Conservation (phyloP, 2,797 vertebrate genomes). For the Cossypha niveicapilla region DNA sequence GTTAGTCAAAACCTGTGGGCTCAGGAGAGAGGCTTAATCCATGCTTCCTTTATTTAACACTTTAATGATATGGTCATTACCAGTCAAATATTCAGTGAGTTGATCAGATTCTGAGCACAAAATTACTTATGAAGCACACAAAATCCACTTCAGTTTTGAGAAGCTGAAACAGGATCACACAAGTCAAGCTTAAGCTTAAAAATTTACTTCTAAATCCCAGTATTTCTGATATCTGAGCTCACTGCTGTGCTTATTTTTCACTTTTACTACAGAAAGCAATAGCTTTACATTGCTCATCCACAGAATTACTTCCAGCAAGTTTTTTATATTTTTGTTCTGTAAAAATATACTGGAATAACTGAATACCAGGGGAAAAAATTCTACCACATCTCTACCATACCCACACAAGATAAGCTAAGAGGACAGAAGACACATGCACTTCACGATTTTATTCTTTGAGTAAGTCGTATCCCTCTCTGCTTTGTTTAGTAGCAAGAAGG, state of each 20-base stretch:
- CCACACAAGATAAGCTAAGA: background rate
- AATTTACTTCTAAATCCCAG: background rate
- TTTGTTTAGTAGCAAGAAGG: background rate
- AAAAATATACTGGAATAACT: background rate
- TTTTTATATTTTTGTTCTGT: background rate
- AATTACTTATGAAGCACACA: background rate
- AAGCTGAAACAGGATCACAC: background rate
- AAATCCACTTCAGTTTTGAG: background rate
- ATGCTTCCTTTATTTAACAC: background rate
- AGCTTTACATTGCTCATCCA: background rate
- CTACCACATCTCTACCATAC: background rate
- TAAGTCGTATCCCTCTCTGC: background rate
- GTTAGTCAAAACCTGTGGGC: background rate
- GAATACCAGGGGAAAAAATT: background rate
- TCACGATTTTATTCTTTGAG: background rate
- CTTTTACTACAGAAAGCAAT: background rate
- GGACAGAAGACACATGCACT: background rate
- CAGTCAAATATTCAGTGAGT: background rate
- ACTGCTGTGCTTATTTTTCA: background rate
- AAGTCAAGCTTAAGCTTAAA: background rate
- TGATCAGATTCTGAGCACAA: background rate
- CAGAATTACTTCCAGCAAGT: background rate
- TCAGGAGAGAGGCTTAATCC: background rate
- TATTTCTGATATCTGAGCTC: background rate
- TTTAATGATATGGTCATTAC: background rate